Base-by-base conservation (phyloP, 2,797 vertebrate species). In the Morelia viridis region DNA sequence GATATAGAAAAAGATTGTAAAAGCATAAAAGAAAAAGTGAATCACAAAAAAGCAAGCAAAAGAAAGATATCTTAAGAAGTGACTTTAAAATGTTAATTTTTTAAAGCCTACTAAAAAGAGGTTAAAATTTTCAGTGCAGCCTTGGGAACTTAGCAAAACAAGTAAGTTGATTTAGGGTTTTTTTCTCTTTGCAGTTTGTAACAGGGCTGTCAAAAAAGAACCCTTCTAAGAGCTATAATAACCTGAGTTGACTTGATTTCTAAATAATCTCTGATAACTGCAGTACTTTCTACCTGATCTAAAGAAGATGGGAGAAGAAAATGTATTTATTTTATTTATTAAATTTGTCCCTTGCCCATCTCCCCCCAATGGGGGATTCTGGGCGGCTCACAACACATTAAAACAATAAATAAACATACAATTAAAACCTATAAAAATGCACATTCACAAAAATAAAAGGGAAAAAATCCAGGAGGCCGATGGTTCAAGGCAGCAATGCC, bases 231-330 rank as follows among this genome's bases (percentile, higher is more conserved):
- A 88, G 91, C 80, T 53, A 24, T 89, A 76, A 58, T 65, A 61
- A 93, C 83, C 41, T 64, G 65, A 95, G 80, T 80, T 93, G 41
- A 5, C 41, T 80, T 90, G 93, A 80, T 86, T 93, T 95, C 65
- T 83, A 57, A 94, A 89, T 35, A 41, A 90, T 0, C 0, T 26
- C 64, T 86, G 71, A 89, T n/a, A 85, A 89, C 4, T 31, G 19
- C 60, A 58, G 64, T 58, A 64, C 88, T 90, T 88, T 91, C 85
- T 22, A 24, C 60, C 83, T n/a, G 80, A 71, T 76, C 83, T 71
- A 46, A 89, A 50, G 17, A 57, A 3, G 7, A 7, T 58, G 5
- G 1, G 17, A 10, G 0, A 26, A 92, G 65, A 94, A 56, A 22
- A 41, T 41, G 3, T 41, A 41, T 41, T 41, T 41, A 41, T 41